A percentile compares a stretch with the other conserved stretches of the same genome.
These are phyloP conservation scores for Euclidia mi DNA, from an alignment of 2,888 invertebrate genomes.

Conservation along the genomic window DNA sequence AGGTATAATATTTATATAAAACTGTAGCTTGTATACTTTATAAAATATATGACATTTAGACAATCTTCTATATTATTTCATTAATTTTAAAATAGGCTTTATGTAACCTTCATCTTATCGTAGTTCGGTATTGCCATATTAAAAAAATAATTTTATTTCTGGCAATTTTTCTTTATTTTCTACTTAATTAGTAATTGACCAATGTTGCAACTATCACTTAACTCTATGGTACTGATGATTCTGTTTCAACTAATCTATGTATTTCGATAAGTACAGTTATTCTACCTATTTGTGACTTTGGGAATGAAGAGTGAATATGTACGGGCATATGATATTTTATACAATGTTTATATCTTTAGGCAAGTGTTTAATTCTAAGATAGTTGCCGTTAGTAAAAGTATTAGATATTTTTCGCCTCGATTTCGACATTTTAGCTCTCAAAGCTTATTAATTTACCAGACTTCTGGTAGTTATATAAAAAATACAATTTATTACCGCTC, in stretches of 20 bases:
- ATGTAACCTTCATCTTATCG: background rate
- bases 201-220: constrained; percentile 25
- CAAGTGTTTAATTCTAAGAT: too few relatives aligned
- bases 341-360: background rate
- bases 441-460: background rate
- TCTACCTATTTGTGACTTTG: constrained; percentile 33
- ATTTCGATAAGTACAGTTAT: constrained; percentile 46
- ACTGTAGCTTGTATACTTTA: constrained; percentile 22
- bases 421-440: background rate
- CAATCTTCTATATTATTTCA: too few relatives aligned
- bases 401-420: background rate
- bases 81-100: too few relatives aligned
- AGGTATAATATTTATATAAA: constrained; percentile 12
- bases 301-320: constrained; percentile 5
- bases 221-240: constrained; percentile 43
- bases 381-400: background rate
- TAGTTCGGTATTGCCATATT: constrained; percentile 4
- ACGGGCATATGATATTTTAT: constrained; percentile 9
- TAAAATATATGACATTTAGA: constrained; percentile 7
- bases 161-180: constrained; percentile 6
- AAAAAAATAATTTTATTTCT: constrained; percentile 8
- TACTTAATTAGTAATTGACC: constrained; percentile 20
- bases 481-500: background rate
- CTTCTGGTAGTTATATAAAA: constrained; percentile 6
- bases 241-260: constrained; percentile 21